Percentiles rank a stretch among this genome's conserved stretches.
Evolutionary conservation across 2,797 vertebrate genomes (phyloP).

Genomic region (Synaphobranchus kaupii): DNA sequence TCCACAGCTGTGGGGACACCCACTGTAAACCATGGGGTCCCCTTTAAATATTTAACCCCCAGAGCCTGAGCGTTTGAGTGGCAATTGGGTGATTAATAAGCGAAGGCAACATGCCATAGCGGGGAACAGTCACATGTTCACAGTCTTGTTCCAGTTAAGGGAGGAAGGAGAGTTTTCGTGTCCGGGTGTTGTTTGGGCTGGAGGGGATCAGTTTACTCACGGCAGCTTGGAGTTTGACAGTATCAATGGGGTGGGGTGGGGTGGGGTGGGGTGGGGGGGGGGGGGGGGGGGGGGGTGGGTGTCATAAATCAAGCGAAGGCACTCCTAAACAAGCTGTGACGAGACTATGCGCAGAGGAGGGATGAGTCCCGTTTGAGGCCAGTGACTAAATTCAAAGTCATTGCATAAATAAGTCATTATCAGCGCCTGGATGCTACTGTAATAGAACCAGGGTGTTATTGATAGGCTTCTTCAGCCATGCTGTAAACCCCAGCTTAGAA

Average conservation of each 20-base stretch:
- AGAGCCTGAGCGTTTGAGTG: constrained; percentile 53
- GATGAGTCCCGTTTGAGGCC: not conserved
- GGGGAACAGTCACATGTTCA: constrained; percentile 17
- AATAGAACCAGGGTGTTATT: not conserved
- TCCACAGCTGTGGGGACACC: constrained; percentile 51
- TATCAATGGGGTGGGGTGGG: not conserved
- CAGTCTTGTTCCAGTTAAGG: not conserved
- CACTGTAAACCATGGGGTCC: constrained; percentile 52
- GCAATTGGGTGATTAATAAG: constrained; percentile 67
- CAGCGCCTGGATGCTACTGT: not conserved
- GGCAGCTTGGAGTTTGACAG: constrained; percentile 39
- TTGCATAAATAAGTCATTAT: not conserved
- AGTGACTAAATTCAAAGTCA: not conserved
- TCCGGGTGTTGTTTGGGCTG: constrained; percentile 42
- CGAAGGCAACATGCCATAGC: constrained; percentile 38
- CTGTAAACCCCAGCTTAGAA: not conserved
- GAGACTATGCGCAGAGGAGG: not conserved
- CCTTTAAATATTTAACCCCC: constrained; percentile 67
- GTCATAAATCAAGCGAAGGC: constrained; percentile 32
- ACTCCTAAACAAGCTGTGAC: constrained; percentile 15
- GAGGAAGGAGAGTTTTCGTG: constrained; percentile 37
- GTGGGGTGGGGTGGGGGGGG: not conserved
- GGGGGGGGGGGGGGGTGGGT: too few species aligned
- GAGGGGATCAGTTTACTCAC: constrained; percentile 51
- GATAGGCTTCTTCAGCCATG: not conserved